These are phyloP conservation scores for Seriola rivoliana DNA, from an alignment of 2,113 vertebrate genomes.

Conservation along the genomic window DNA sequence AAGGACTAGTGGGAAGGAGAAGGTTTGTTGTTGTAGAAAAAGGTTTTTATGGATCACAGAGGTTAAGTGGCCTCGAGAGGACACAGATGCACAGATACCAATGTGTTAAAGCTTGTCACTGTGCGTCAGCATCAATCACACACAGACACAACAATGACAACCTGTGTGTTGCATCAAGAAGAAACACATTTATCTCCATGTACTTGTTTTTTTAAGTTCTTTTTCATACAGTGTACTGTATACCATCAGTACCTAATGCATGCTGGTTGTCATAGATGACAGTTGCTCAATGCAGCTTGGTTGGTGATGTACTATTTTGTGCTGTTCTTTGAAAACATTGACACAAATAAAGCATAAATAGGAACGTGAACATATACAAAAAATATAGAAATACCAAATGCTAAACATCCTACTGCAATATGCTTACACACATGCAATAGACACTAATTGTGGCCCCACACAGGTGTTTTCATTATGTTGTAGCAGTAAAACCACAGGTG, in stretches of 20 bases:
- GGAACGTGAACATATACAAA: neutral
- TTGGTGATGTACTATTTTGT: neutral
- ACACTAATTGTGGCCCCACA: too few species aligned
- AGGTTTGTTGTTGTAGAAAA: conserved; percentile 5
- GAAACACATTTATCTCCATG: neutral
- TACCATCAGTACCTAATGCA: neutral
- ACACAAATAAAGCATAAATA: neutral
- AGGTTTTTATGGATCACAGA: conserved; percentile 29
- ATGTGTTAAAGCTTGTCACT: neutral
- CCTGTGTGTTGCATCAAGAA: neutral
- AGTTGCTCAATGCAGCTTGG: too few species aligned
- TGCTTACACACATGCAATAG: too few species aligned
- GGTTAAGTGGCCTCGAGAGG: conserved; percentile 29
- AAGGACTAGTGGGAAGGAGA: conserved; percentile 19
- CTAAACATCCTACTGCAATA: too few species aligned
- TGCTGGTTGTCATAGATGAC: neutral
- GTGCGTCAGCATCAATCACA: neutral
- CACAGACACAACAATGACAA: neutral
- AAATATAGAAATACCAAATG: neutral
- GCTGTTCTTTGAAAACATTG: neutral
- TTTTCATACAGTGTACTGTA: neutral
- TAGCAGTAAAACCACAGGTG: neutral
- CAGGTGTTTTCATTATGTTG: too few species aligned
- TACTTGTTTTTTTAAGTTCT: neutral
- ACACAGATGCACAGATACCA: conserved; percentile 14